phyloP scores from a whole-genome alignment of 2,113 vertebrate genomes.

The Rhynchomys soricoides region DNA sequence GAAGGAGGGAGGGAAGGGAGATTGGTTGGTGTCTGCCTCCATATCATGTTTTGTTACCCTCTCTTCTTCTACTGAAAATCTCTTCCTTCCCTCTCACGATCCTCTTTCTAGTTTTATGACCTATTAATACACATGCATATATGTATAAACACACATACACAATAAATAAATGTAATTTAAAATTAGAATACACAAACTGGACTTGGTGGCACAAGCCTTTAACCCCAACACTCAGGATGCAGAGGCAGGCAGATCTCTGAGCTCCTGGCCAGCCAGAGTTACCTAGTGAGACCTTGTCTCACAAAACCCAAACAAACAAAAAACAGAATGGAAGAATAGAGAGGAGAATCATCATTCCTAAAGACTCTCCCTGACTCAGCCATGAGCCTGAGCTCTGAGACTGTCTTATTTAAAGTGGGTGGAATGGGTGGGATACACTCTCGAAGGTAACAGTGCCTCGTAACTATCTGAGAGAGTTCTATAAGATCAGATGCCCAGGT shows the following conservation, averaged over 20 bases:
- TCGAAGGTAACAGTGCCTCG: neutral
- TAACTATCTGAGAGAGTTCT: neutral
- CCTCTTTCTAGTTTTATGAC: neutral
- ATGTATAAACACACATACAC: neutral
- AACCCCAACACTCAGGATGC: neutral
- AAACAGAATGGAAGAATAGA: neutral
- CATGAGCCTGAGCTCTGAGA: neutral
- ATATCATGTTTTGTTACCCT: neutral
- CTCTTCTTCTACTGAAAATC: neutral
- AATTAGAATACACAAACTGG: neutral
- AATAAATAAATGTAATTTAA: neutral
- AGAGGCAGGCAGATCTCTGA: neutral
- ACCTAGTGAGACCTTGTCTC: neutral
- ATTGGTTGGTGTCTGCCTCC: neutral
- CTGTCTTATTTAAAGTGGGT: neutral
- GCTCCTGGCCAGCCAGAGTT: neutral
- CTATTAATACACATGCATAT: neutral
- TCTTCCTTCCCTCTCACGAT: neutral
- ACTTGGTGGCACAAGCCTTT: neutral
- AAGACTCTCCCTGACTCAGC: neutral
- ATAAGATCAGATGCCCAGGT: neutral
- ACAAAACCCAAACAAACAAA: neutral
- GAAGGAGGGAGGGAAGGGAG: neutral
- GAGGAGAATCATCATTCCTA: neutral
- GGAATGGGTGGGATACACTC: neutral